Evolutionary conservation across 37 sponge, comb jelly and placozoan genomes (phyloP), one percentile per base, ranked within the genome.

Genomic region (Halisarca cf. caerulea): DNA sequence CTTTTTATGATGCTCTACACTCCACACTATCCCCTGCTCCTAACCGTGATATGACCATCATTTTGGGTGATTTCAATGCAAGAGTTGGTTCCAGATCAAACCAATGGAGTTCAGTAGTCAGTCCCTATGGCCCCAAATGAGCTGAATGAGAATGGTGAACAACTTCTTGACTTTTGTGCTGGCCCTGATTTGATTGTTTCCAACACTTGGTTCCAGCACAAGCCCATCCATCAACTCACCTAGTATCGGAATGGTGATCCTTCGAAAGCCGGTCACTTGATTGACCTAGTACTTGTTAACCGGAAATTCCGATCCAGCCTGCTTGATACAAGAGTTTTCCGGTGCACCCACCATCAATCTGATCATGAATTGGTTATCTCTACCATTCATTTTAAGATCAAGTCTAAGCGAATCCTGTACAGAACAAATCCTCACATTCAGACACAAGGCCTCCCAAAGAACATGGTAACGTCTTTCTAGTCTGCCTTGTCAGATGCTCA

Each of bases 141-240:
- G 73, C 73, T 71, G 37, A 71, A 71, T 71, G 73, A 71, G 73
- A 71, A 71, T 18, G 73, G 73, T 71, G 73, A 71, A 71, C 41
- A 28, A 71, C 73, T 71, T 37, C 73, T 71, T 62, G 25, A 62
- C 64, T 71, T 71, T 39, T 71, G 73, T 71, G 73, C 73, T 71
- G 41, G 41, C 73, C 37, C 5, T 30, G 30, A 71, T 37, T 30
- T 71, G 21, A 71, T 71, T 71, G 73, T 71, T 30, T 71, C 73
- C 40, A 71, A 71, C 73, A 32, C 40, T 37, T 32, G 73, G 64
- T 71, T 71, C 73, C 40, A 71, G 73, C 73, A 71, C 40, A 71
- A 71, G 40, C 73, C 37, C 73, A 71, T 71, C 40, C 37, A 71
- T 30, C 73, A 71, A 71, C 73, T 71, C 37, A 71, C 73, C 73